Conservation (phyloP, 2,888 invertebrate species). For the Polyommatus iphigenia region DNA sequence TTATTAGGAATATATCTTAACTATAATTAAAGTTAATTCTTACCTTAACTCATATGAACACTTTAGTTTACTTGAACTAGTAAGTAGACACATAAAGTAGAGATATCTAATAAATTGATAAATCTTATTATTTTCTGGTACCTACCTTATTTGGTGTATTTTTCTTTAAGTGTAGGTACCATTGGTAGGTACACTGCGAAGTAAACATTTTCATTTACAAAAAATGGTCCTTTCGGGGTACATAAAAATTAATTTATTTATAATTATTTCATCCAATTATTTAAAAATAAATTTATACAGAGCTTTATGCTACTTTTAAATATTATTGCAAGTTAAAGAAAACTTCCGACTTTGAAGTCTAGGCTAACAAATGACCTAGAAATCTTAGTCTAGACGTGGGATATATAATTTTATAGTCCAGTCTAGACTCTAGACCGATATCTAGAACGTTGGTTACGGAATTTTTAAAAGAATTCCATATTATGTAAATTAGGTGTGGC, state of each 20-base stretch:
- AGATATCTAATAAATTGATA: too few species aligned
- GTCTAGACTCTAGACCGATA: constrained; percentile 15
- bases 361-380: constrained; percentile 1
- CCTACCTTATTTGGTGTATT: not conserved
- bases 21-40: not conserved
- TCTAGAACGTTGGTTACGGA: not conserved
- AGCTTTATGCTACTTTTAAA: too few species aligned
- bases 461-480: not conserved
- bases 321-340: not conserved
- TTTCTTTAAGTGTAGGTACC: not conserved
- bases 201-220: not conserved
- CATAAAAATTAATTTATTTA: too few species aligned
- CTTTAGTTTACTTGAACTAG: not conserved
- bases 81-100: not conserved
- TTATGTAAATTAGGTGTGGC: constrained; percentile 7
- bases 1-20: not conserved
- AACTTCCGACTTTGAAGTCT: not conserved
- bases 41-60: not conserved
- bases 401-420: constrained; percentile 8
- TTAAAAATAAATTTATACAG: not conserved
- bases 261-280: not conserved
- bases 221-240: not conserved
- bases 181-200: not conserved
- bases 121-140: not conserved
- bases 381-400: constrained; percentile 1